Evolutionary conservation across 2,113 vertebrate species (phyloP).

Genomic region (Corythornis cristatus): DNA sequence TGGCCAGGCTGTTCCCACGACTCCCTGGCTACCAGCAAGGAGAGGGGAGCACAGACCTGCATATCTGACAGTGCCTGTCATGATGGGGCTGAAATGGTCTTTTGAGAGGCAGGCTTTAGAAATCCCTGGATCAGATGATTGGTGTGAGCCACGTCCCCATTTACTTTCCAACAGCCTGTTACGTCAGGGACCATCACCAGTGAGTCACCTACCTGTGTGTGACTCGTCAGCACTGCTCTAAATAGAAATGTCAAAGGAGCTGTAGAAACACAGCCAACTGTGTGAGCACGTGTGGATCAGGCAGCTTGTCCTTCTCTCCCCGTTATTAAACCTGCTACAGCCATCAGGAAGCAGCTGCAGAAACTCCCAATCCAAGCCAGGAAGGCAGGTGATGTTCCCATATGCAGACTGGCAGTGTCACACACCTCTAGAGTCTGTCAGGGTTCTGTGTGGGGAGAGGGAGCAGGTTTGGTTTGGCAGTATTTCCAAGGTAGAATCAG

Average conservation of each 20-base stretch:
- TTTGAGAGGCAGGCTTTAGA: neutral
- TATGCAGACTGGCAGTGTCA: neutral
- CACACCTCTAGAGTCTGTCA: neutral
- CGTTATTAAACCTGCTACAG: neutral
- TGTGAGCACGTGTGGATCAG: neutral
- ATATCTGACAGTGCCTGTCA: neutral
- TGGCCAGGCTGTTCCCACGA: fast-evolving
- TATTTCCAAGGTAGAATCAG: slow-evolving; percentile 22
- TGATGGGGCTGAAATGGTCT: neutral
- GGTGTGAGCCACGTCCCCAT: neutral
- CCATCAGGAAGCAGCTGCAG: neutral
- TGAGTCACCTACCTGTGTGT: slow-evolving; percentile 12
- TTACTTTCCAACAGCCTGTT: neutral
- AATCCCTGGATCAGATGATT: neutral
- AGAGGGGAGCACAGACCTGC: neutral
- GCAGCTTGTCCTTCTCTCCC: neutral
- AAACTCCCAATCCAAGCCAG: neutral
- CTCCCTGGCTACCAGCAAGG: neutral
- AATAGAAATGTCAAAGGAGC: slow-evolving; percentile 22
- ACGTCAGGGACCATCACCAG: neutral
- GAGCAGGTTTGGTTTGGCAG: slow-evolving; percentile 23
- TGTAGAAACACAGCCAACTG: neutral
- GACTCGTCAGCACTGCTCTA: neutral
- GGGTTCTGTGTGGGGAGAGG: neutral
- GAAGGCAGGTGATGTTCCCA: neutral